Base-by-base conservation (phyloP, 2,888 invertebrate species). In the Drosophila lacicola region DNA sequence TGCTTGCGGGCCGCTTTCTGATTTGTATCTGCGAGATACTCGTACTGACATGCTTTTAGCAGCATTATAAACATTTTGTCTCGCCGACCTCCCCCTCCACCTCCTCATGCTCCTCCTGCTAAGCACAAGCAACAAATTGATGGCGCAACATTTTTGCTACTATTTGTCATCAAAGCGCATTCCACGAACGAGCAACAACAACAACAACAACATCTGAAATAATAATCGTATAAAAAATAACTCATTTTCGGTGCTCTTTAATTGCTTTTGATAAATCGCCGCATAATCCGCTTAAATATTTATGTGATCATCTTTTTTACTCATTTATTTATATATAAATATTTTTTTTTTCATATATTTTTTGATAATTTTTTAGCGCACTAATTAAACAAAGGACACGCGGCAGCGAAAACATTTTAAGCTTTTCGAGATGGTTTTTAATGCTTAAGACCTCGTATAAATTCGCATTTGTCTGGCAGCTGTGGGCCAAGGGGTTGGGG, bases 191-290 rank as follows among this genome's bases (percentile, higher is more conserved):
- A 54, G 47, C 68, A 50, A 11, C 21, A 54, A 19, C 53, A 42
- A 19, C 41, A 54, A 56, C n/a, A 21, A 29, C 17, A 25, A 58
- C n/a, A 54, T 3, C 55, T 55, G 14, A 70, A 70, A 61, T 70
- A 66, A 70, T 60, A 65, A 68, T 78, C 74, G 72, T 41, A 66
- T 60, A 41, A 63, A 57, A 69, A 60, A 72, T 61, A 69, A 70
- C 64, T 70, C 74, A 79, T 80, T 73, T 68, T 75, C 63, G 55
- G 63, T 66, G 77, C 80, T 80, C 79, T 85, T 85, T 85, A 85
- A 85, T 85, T 85, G 88, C 86, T 74, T 85, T 88, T 88, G 85
- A 85, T 85, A 85, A 85, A 85, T 85, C 86, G 88, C 82, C 86
- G 82, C 85, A 73, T 85, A 85, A 85, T 83, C 85, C 88, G 85